Percentiles rank a stretch among this genome's conserved stretches.
Conservation (phyloP, 2,888 invertebrate genomes). For the Fissipunctia ypsillon region DNA sequence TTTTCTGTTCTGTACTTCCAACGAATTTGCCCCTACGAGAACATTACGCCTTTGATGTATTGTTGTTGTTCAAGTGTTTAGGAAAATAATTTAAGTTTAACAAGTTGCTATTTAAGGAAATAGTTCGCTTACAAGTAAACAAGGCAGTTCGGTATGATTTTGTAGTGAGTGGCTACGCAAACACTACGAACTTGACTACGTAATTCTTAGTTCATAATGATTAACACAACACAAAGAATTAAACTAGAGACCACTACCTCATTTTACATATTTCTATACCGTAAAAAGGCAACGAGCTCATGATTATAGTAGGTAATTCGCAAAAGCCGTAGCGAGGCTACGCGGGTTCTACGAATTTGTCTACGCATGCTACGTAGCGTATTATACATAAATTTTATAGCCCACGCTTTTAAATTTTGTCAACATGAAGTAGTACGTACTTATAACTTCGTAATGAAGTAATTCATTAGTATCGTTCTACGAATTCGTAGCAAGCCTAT, state of each 20-base stretch:
- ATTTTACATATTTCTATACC: background rate
- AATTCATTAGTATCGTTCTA: conserved; percentile 13
- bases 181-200: conserved; percentile 9
- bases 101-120: conserved; percentile 4
- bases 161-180: background rate
- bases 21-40: background rate
- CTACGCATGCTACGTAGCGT: conserved; percentile 4
- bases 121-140: background rate
- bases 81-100: background rate
- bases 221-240: background rate
- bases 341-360: conserved; percentile 17
- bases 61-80: background rate
- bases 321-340: background rate
- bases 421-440: background rate
- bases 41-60: background rate
- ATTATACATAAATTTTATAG: conserved; percentile 1
- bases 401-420: conserved; percentile 4
- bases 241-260: background rate
- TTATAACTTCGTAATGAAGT: conserved; percentile 3
- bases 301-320: background rate
- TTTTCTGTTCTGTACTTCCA: too few relatives aligned
- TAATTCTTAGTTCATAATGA: background rate
- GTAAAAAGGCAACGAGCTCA: background rate
- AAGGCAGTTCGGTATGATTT: background rate
- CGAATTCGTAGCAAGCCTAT: conserved; percentile 37